Evolutionary conservation across 2,888 invertebrate genomes (phyloP).

Genomic region (Leptopilina drosophilae): DNA sequence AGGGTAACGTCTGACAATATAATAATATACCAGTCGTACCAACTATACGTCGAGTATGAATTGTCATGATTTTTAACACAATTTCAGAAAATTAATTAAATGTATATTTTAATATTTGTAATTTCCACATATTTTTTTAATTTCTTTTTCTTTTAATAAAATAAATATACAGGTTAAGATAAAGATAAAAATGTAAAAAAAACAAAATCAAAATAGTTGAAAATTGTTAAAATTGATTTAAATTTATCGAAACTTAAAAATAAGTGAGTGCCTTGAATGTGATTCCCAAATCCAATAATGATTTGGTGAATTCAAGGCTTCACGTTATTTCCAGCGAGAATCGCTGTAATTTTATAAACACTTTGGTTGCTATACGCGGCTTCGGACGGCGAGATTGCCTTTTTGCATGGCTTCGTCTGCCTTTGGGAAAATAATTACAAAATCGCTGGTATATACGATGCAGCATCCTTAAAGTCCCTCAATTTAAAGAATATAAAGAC

Average conservation of each 20-base stretch:
- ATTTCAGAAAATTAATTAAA: too few relatives aligned
- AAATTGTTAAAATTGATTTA: background rate
- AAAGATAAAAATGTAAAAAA: too few relatives aligned
- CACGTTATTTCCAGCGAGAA: conserved; percentile 67
- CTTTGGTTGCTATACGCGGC: conserved; percentile 69
- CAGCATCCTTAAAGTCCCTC: conserved; percentile 32
- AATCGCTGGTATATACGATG: conserved; percentile 56
- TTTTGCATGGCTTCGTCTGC: conserved; percentile 70
- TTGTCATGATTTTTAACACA: too few relatives aligned
- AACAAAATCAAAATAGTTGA: too few relatives aligned
- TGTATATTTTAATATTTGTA: too few relatives aligned
- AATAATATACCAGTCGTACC: too few relatives aligned
- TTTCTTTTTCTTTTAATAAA: too few relatives aligned
- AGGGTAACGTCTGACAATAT: too few relatives aligned
- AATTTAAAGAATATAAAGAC: background rate
- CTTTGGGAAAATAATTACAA: conserved; percentile 73
- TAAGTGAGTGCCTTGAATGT: background rate
- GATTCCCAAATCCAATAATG: conserved; percentile 70
- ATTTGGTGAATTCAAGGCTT: conserved; percentile 67
- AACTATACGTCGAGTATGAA: too few relatives aligned
- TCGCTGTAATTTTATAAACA: conserved; percentile 76
- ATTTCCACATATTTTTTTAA: too few relatives aligned
- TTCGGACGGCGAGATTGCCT: conserved; percentile 72
- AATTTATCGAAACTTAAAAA: background rate
- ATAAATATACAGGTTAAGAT: too few relatives aligned